These are phyloP conservation scores for Ochropleura plecta DNA, from an alignment of 2,888 invertebrate genomes.

Conservation along the genomic window DNA sequence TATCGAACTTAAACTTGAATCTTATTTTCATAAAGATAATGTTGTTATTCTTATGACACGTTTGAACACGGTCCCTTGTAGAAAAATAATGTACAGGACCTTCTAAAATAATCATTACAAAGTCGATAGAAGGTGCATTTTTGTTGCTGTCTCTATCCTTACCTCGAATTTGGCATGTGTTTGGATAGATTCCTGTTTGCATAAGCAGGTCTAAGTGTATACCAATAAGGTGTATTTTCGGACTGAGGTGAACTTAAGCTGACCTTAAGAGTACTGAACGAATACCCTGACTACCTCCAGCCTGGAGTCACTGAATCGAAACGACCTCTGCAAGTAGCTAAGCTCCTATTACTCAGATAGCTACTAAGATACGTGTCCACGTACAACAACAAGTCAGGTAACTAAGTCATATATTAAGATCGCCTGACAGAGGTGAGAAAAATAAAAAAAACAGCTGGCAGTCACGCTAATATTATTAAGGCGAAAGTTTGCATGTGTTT, in stretches of 20 bases:
- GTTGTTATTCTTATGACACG: neutral
- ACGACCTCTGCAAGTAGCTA: neutral
- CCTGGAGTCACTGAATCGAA: neutral
- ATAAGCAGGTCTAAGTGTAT: neutral
- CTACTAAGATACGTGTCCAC: neutral
- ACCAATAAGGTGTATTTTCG: too few relatives aligned
- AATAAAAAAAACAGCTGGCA: too few relatives aligned
- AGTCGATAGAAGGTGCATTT: too few relatives aligned
- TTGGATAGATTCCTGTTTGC: too few relatives aligned
- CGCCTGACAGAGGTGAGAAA: neutral
- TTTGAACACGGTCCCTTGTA: neutral
- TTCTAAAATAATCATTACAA: too few relatives aligned
- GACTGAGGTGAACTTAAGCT: neutral
- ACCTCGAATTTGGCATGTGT: too few relatives aligned
- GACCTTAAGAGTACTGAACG: slow-evolving; percentile 1
- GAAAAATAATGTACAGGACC: neutral
- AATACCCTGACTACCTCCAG: neutral
- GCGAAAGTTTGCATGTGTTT: too few relatives aligned
- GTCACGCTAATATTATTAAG: too few relatives aligned
- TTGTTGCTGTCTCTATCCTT: too few relatives aligned
- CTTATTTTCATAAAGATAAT: neutral
- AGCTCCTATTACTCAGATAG: slow-evolving; percentile 9
- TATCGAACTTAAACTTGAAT: neutral
- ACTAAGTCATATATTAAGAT: slow-evolving; percentile 1
- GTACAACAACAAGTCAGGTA: neutral